phyloP scores from a whole-genome alignment of 1,140 invertebrate genomes.

The Myzus persicae region DNA sequence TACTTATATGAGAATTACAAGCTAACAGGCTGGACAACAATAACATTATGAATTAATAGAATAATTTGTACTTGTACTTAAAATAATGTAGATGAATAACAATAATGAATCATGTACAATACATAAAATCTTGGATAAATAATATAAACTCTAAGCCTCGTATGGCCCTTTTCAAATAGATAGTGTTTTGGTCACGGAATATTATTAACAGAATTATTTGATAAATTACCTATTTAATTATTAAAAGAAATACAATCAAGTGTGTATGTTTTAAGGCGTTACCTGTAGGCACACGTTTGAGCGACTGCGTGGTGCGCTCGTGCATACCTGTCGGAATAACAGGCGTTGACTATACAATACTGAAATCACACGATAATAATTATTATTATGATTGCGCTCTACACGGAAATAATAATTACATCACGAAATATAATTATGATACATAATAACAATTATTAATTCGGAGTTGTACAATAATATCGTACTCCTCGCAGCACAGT shows the following conservation, averaged over 20 bases:
- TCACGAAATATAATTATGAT: neutral
- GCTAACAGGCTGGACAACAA: neutral
- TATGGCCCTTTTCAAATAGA: neutral
- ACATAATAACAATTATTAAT: neutral
- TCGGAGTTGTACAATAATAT: neutral
- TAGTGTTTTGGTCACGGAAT: neutral
- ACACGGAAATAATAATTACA: neutral
- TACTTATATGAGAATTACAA: neutral
- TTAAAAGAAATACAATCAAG: neutral
- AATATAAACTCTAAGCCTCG: neutral
- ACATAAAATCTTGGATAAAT: too few species aligned
- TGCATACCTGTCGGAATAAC: constrained; percentile 31
- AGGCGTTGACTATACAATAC: neutral
- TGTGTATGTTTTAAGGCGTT: constrained; percentile 12
- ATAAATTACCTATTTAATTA: neutral
- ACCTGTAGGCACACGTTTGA: constrained; percentile 36
- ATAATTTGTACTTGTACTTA: too few species aligned
- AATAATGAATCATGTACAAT: neutral
- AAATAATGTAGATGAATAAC: neutral
- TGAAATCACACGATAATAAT: neutral
- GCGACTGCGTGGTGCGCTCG: neutral
- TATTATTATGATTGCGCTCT: neutral
- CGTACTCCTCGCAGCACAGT: too few species aligned
- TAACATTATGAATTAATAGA: neutral
- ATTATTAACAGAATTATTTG: too few species aligned